A percentile compares a stretch with the other conserved stretches of the same genome.
Conservation (phyloP, 1,140 invertebrate species). For the Anoplophora glabripennis region DNA sequence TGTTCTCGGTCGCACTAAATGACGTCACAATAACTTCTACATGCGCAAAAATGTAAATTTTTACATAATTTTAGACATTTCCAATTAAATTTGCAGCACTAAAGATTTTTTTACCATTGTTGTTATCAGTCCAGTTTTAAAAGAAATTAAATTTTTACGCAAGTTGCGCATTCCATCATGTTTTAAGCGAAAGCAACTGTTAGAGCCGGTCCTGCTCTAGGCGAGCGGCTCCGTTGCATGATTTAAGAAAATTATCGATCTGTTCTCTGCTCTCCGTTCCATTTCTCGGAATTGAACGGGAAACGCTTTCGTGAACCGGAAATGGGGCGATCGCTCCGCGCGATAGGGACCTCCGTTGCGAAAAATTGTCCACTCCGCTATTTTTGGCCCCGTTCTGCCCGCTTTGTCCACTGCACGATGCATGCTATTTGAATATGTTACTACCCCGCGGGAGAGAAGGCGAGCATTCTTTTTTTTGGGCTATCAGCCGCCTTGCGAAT, state of each 20-base stretch:
- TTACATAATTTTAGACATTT: no score
- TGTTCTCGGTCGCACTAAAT: no score
- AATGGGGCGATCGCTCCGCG: constrained; percentile 8
- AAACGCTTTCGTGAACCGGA: constrained; percentile 15
- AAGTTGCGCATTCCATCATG: no score
- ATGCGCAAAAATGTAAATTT: no score
- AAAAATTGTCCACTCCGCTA: constrained; percentile 4
- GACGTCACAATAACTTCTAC: no score
- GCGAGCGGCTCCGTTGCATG: constrained; percentile 15
- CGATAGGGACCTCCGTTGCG: constrained; percentile 6
- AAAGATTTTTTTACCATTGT: no score
- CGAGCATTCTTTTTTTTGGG: neutral
- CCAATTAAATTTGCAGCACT: no score
- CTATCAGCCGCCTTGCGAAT: neutral
- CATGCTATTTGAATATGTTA: no score
- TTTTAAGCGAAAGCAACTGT: no score
- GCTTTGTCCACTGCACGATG: neutral
- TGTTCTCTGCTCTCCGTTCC: constrained; percentile 11
- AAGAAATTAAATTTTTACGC: no score
- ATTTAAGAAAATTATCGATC: constrained; percentile 27
- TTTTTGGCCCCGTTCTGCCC: neutral
- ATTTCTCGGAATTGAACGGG: constrained; percentile 8
- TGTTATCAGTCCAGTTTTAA: no score
- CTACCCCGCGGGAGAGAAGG: neutral
- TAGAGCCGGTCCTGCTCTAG: no score